Base-by-base conservation (phyloP, 2,797 vertebrate species). In the Sciurus vulgaris region DNA sequence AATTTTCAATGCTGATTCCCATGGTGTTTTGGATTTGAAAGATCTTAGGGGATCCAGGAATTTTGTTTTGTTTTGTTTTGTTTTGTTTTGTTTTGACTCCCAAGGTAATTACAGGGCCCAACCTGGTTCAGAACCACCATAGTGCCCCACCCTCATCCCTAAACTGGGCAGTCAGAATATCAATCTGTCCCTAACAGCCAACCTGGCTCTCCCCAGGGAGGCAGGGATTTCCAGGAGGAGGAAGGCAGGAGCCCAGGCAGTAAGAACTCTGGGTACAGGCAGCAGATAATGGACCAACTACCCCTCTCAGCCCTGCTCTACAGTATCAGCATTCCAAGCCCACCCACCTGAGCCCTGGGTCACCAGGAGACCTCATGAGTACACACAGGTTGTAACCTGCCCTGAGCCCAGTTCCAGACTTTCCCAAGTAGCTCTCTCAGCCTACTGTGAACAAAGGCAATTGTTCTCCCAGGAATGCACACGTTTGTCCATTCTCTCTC, bases 311-410 rank as follows among this genome's bases (percentile, higher is more conserved):
- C 44, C 76, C 83, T 6, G 41, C 59, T 49, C 8, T 18, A 22
- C 7, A 5, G 26, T 33, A 15, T 92, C 94, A 69, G 67, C 94
- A 96, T 97, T 96, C 95, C 94, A 94, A 94, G 96, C 95, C 95
- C 95, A 97, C 97, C 97, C 97, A 96, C 95, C 95, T 69, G 89
- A 89, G 89, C 86, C 83, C 82, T 70, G 72, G 97, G 96, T 97
- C 97, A 96, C 96, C 59, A 22, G 88, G 91, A 97, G 96, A 94
- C 96, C 91, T 97, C 96, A 88, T 22, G 11, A 4, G 26, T 20
- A 38, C 67, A 35, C 93, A 73, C 97, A 96, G 94, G 97, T 89
- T 96, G 59, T 26, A 96, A 96, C 96, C 96, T 96, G 96, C 91
- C 97, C 95, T 22, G 49, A 44, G 65, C 92, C 91, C 83, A 51